Base-by-base conservation (phyloP, 2,113 vertebrate genomes). In the Lampris incognitus region DNA sequence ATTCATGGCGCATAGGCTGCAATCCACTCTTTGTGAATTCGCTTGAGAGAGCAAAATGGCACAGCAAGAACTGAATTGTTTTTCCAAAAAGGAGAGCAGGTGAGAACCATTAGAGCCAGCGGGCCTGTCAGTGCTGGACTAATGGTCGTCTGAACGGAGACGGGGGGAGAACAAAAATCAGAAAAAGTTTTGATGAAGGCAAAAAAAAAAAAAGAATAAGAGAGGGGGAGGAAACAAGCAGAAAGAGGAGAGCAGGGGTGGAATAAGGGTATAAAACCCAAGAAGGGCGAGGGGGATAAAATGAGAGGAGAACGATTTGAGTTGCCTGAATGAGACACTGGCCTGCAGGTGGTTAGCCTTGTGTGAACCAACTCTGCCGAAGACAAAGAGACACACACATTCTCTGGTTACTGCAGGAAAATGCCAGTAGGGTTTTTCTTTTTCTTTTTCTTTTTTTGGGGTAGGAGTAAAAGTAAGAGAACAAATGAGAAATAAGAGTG, bases 211-310 rank as follows among this genome's bases (percentile, higher is more conserved):
- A 57, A 77, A 65, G 50, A 59, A n/a, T 58, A 72, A 37, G 62
- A 80, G 59, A 87, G 55, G 68, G 62, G 24, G 76, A 72, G 36
- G 72, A 87, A 83, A 71, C 56, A 56, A 86, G 67, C 38, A 24
- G 37, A 44, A 62, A 54, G 79, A 83, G 62, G 68, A 56, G 48
- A 66, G 58, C 64, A 48, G 46, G 76, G 59, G 85, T 69, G 66
- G 74, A 78, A 13, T 24, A 63, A 68, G 60, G 55, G 42, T 49
- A 55, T 62, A 80, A 72, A 69, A 68, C 54, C 51, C 50, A 59
- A 56, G 36, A n/a, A 36, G 55, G 63, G 79, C 1, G 11, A 78
- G 49, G 44, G 58, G 69, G 51, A 68, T 57, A 70, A 46, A 82
- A 82, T 64, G 59, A 79, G 48, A 37, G 69, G 57, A 48, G 46